A percentile compares a stretch with the other conserved stretches of the same genome.
These are phyloP conservation scores for Capromys pilorides DNA, from an alignment of 2,797 vertebrate genomes.

Conservation along the genomic window DNA sequence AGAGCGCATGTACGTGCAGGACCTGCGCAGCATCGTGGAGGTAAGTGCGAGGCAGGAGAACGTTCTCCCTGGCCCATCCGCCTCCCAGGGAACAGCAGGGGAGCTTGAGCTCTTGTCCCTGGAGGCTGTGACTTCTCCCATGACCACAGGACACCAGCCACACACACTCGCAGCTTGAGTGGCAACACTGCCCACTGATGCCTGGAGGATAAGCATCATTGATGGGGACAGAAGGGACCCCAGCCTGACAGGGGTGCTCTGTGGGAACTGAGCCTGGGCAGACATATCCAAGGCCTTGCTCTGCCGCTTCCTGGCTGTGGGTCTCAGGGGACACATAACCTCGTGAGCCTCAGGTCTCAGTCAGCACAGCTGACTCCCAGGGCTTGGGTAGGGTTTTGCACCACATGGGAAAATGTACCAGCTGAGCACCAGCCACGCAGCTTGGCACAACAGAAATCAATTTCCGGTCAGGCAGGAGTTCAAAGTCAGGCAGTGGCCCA, in stretches of 20 bases:
- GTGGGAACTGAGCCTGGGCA: neutral
- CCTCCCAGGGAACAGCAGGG: neutral
- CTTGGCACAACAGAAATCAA: neutral
- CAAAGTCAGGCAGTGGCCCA: neutral
- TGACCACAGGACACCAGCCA: neutral
- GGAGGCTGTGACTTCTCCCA: neutral
- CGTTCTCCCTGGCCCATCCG: neutral
- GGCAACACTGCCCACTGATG: neutral
- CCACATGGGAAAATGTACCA: neutral
- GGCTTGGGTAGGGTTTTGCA: neutral
- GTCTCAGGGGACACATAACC: accelerated
- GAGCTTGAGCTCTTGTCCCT: neutral
- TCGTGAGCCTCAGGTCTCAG: neutral
- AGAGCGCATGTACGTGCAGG: constrained; percentile 95
- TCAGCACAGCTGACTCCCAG: neutral
- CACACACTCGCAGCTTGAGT: neutral
- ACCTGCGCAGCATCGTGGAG: constrained; percentile 96
- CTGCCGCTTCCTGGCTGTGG: neutral
- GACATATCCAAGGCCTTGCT: neutral
- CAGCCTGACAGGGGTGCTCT: neutral
- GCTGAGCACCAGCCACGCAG: neutral
- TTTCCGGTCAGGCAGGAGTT: neutral
- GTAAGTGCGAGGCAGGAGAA: constrained; percentile 80
- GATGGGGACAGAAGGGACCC: neutral
- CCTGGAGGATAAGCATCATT: neutral